phyloP scores from a whole-genome alignment of 2,113 vertebrate species.

The Eonycteris spelaea region DNA sequence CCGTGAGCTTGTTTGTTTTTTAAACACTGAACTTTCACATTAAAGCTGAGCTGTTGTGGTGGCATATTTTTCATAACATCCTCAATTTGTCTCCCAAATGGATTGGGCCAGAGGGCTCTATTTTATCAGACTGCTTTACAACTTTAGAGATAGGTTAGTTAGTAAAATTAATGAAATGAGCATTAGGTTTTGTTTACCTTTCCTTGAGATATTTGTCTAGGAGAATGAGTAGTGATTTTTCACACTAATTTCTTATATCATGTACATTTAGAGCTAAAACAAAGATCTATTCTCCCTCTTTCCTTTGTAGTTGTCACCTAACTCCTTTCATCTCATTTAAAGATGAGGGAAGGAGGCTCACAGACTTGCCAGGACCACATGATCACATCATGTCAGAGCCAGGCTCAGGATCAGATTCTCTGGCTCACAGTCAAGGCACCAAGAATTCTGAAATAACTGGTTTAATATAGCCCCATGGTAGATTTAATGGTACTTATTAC shows the following conservation, averaged over 20 bases:
- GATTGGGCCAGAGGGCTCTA: background rate
- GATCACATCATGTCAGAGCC: background rate
- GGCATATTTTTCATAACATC: background rate
- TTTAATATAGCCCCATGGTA: background rate
- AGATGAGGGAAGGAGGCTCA: background rate
- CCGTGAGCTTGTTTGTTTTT: background rate
- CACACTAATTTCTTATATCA: background rate
- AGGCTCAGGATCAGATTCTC: background rate
- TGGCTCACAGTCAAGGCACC: background rate
- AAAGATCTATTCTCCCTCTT: background rate
- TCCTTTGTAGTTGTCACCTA: background rate
- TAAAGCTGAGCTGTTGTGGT: background rate
- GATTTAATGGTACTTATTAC: background rate
- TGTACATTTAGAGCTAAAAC: background rate
- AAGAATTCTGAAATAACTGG: background rate
- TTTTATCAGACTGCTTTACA: background rate
- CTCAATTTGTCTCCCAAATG: constrained; percentile 19
- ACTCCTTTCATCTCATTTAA: background rate
- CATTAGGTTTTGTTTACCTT: constrained; percentile 30
- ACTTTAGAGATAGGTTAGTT: background rate
- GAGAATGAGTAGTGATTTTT: background rate
- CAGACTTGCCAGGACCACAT: background rate
- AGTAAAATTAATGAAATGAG: constrained; percentile 36
- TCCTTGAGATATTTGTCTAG: constrained; percentile 38
- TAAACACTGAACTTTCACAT: constrained; percentile 11